Conservation (phyloP, 2,888 invertebrate genomes). For the Ochropleura plecta region DNA sequence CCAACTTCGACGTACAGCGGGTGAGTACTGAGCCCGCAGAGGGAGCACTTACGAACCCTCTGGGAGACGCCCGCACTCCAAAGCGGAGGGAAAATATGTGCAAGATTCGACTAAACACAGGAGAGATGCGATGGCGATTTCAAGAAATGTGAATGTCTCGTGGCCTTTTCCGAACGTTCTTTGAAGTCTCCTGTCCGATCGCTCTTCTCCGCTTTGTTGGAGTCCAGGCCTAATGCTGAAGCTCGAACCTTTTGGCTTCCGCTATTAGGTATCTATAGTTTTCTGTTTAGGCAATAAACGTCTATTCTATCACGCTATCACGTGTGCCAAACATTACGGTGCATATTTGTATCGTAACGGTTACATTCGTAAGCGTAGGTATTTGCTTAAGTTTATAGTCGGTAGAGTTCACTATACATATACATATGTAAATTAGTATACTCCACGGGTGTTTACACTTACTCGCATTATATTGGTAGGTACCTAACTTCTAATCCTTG, state of each 20-base stretch:
- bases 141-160: too few species aligned
- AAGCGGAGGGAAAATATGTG: too few species aligned
- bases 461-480: slow-evolving; percentile 4
- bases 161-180: too few species aligned
- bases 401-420: slow-evolving; percentile 26
- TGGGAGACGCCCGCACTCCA: too few species aligned
- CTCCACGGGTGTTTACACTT: slow-evolving; percentile 6
- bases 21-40: slow-evolving; percentile 83
- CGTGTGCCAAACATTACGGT: slow-evolving; percentile 34
- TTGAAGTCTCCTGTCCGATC: too few species aligned
- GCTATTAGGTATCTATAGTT: not conserved
- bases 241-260: not conserved
- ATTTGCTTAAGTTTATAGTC: slow-evolving; percentile 9
- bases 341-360: slow-evolving; percentile 30
- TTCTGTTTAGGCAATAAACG: not conserved
- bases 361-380: slow-evolving; percentile 25
- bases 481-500: not conserved
- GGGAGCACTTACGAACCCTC: too few species aligned
- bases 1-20: slow-evolving; percentile 92
- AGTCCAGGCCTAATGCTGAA: not conserved
- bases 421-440: slow-evolving; percentile 23
- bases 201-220: too few species aligned
- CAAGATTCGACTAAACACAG: too few species aligned
- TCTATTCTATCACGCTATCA: slow-evolving; percentile 8
- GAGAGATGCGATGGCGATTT: too few species aligned